Percentiles rank a stretch among this genome's conserved stretches.
Evolutionary conservation across 2,113 vertebrate genomes (phyloP).

Genomic region (Chloroceryle aenea): DNA sequence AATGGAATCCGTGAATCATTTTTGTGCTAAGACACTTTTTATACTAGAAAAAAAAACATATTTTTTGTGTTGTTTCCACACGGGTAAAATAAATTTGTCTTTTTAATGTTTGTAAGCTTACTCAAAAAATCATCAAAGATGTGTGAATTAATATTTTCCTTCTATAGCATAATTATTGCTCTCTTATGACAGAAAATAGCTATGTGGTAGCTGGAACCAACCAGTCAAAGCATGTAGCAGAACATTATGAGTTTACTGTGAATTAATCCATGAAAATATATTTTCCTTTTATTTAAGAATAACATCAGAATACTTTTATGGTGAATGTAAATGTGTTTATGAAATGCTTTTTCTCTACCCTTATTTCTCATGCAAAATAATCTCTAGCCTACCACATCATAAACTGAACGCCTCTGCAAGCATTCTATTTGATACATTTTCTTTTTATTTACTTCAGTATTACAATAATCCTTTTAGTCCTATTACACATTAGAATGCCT

Average conservation of each 20-base stretch:
- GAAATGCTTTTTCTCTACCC: background rate
- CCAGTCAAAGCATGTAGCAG: background rate
- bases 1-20: background rate
- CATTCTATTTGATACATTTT: background rate
- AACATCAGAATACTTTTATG: background rate
- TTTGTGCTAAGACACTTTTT: background rate
- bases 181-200: background rate
- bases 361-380: background rate
- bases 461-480: slow-evolving; percentile 51
- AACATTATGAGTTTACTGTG: background rate
- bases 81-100: background rate
- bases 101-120: background rate
- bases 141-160: background rate
- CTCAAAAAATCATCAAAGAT: background rate
- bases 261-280: background rate
- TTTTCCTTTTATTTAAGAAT: background rate
- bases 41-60: background rate
- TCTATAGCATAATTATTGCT: background rate
- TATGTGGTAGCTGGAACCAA: background rate
- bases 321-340: background rate
- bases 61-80: background rate
- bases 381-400: background rate
- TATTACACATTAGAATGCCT: background rate
- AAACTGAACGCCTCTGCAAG: slow-evolving; percentile 12
- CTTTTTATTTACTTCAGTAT: slow-evolving; percentile 46